phyloP scores from a whole-genome alignment of 2,113 vertebrate genomes.

The Pelusios castaneus region DNA sequence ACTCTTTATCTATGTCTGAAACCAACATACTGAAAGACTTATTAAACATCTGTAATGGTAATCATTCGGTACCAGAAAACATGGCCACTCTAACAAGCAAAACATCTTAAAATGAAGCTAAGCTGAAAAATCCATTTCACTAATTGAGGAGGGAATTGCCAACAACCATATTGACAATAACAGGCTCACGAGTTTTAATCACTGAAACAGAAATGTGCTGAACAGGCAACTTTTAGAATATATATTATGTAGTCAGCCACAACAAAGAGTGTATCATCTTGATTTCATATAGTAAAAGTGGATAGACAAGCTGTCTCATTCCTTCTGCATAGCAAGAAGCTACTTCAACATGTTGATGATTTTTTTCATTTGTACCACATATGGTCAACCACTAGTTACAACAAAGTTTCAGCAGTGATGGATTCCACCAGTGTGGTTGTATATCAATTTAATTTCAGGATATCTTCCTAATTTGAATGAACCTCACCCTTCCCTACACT shows the following conservation, averaged over 20 bases:
- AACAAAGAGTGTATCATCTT: background rate
- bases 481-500: background rate
- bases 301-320: background rate
- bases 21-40: slow-evolving; percentile 31
- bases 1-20: slow-evolving; percentile 10
- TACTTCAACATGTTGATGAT: background rate
- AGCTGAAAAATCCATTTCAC: background rate
- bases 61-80: slow-evolving; percentile 28
- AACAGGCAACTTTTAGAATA: background rate
- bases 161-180: background rate
- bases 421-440: background rate
- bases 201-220: background rate
- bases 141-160: slow-evolving; percentile 17
- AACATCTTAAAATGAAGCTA: background rate
- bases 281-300: background rate
- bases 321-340: background rate
- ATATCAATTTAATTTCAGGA: background rate
- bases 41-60: slow-evolving; percentile 39
- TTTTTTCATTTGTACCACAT: background rate
- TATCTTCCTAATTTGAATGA: background rate
- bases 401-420: background rate
- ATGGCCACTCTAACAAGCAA: background rate
- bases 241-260: background rate
- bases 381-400: too few relatives aligned
- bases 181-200: background rate